Evolutionary conservation across 2,113 vertebrate species (phyloP).

Genomic region (Halcyon senegalensis): DNA sequence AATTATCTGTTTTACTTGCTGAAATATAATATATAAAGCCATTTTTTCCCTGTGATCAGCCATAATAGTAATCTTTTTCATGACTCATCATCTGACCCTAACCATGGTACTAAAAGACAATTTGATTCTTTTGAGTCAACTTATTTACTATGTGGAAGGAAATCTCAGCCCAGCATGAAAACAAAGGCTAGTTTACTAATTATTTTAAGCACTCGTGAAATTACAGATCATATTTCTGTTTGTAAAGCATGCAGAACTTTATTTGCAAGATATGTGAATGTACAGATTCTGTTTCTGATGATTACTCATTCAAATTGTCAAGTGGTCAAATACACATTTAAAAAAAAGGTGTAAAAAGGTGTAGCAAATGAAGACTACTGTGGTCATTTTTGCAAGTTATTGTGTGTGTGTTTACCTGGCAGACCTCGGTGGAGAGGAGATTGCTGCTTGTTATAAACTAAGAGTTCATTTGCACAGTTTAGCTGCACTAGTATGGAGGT

Average conservation of each 20-base stretch:
- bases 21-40: not conserved
- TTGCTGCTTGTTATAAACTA: not conserved
- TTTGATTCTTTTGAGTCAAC: constrained; percentile 22
- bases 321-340: not conserved
- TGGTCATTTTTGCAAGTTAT: not conserved
- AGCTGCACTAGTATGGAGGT: not conserved
- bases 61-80: constrained; percentile 4
- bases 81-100: not conserved
- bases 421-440: not conserved
- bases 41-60: not conserved
- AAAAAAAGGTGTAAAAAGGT: not conserved
- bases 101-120: not conserved
- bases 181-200: constrained; percentile 42
- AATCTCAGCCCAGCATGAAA: constrained; percentile 61
- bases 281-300: not conserved
- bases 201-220: constrained; percentile 44
- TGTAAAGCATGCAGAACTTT: not conserved
- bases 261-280: not conserved
- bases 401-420: not conserved
- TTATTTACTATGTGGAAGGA: constrained; percentile 53
- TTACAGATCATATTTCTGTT: not conserved
- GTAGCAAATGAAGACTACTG: not conserved
- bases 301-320: not conserved
- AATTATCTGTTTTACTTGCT: not conserved
- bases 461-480: not conserved